Conservation (phyloP, 1,140 invertebrate genomes). For the Prorops nasuta region DNA sequence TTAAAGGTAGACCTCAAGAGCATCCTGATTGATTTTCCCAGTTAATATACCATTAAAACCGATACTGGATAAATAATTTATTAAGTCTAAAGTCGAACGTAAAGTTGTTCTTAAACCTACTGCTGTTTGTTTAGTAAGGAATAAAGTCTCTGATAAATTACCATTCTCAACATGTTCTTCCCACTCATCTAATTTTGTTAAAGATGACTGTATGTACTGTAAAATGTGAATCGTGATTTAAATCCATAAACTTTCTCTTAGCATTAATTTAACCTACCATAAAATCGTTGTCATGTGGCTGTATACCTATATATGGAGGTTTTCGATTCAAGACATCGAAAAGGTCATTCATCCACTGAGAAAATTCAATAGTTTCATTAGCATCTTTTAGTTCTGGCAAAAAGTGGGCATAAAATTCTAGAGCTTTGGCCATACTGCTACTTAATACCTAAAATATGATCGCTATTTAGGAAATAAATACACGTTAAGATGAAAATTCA, state of each 20-base stretch:
- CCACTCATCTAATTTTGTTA: constrained; percentile 5
- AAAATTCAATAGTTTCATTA: constrained; percentile 2
- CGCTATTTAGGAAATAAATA: neutral
- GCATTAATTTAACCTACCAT: neutral
- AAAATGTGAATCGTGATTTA: neutral
- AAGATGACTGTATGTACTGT: neutral
- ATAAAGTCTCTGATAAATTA: neutral
- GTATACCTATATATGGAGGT: neutral
- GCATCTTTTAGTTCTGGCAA: neutral
- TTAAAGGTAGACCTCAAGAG: constrained; percentile 11
- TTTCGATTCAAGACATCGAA: constrained; percentile 9
- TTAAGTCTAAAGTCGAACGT: constrained; percentile 6
- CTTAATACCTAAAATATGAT: constrained; percentile 3
- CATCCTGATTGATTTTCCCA: constrained; percentile 10
- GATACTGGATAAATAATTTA: neutral
- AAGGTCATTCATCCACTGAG: constrained; percentile 1
- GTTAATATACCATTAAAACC: constrained; percentile 1
- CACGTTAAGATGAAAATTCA: neutral
- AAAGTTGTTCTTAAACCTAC: constrained; percentile 3
- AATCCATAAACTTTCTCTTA: neutral
- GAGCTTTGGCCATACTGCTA: neutral
- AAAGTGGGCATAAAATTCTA: neutral
- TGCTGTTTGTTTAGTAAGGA: constrained; percentile 4
- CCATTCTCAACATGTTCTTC: neutral
- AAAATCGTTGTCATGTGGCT: neutral